These are phyloP conservation scores for Drosophila niveifrons DNA, from an alignment of 2,888 invertebrate genomes.

Conservation along the genomic window DNA sequence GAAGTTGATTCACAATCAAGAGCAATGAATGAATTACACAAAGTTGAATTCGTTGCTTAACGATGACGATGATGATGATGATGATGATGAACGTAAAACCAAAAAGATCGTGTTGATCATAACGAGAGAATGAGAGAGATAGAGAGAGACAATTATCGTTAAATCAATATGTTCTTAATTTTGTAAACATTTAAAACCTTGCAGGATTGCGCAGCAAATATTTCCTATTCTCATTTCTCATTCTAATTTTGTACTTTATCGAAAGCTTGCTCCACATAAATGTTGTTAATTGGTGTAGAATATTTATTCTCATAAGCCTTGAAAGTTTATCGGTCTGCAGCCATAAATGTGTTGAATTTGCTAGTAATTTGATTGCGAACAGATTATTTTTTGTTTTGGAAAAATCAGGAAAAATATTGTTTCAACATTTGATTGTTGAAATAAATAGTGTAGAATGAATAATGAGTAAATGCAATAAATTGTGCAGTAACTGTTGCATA, in stretches of 20 bases:
- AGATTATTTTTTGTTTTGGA: too few species aligned
- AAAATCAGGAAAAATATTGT: too few species aligned
- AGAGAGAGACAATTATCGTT: background rate
- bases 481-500: slow-evolving; percentile 29
- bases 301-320: background rate
- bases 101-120: background rate
- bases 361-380: too few species aligned
- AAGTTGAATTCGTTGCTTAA: background rate
- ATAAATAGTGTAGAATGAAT: background rate
- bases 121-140: too few species aligned
- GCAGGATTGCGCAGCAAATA: background rate
- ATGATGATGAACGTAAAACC: background rate
- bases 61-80: background rate
- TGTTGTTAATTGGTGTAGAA: background rate
- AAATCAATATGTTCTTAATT: background rate
- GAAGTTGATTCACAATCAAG: slow-evolving; percentile 18
- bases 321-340: too few species aligned
- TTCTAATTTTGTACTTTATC: background rate
- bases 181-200: background rate
- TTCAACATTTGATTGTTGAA: background rate
- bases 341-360: too few species aligned
- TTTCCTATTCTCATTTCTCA: background rate
- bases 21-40: slow-evolving; percentile 12
- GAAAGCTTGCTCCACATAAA: background rate
- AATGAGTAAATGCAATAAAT: too few species aligned